Percentiles rank a stretch among this genome's conserved stretches.
Conservation (phyloP, 2,797 vertebrate species). For the Acridotheres tristis region DNA sequence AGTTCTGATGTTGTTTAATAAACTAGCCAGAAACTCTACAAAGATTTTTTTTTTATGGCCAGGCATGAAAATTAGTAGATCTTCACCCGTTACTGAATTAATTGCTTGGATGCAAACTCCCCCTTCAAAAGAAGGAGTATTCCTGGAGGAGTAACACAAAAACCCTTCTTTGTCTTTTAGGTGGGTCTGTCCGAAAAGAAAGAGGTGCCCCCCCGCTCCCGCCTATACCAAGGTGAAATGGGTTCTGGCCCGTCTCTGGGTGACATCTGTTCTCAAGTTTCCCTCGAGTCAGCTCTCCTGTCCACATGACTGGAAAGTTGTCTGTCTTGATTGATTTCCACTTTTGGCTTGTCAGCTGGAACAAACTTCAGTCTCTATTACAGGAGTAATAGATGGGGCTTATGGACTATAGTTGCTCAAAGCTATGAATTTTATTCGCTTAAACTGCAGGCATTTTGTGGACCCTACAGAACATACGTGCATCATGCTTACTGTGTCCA, state of each 20-base stretch:
- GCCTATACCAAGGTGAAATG: constrained; percentile 83
- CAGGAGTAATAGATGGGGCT: constrained; percentile 45
- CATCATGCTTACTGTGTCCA: not conserved
- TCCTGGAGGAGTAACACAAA: not conserved
- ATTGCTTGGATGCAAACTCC: not conserved
- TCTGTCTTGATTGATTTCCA: constrained; percentile 28
- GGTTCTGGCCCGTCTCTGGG: constrained; percentile 3
- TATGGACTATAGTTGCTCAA: constrained; percentile 44
- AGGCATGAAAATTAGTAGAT: not conserved
- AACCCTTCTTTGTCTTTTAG: constrained; percentile 58
- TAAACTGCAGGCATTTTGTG: constrained; percentile 42
- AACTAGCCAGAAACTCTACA: not conserved
- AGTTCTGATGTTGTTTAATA: not conserved
- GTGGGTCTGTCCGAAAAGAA: constrained; percentile 80
- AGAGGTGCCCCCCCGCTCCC: constrained; percentile 85
- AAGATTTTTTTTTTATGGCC: not conserved
- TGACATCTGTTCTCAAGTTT: constrained; percentile 17
- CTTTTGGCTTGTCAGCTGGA: constrained; percentile 41
- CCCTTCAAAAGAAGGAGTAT: not conserved
- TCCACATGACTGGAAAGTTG: constrained; percentile 41
- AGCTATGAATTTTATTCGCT: constrained; percentile 61
- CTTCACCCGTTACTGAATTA: not conserved
- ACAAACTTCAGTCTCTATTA: constrained; percentile 28
- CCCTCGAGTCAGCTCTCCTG: constrained; percentile 43
- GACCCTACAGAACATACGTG: not conserved